Base-by-base conservation (phyloP, 2,797 vertebrate species). In the Gouania willdenowi region DNA sequence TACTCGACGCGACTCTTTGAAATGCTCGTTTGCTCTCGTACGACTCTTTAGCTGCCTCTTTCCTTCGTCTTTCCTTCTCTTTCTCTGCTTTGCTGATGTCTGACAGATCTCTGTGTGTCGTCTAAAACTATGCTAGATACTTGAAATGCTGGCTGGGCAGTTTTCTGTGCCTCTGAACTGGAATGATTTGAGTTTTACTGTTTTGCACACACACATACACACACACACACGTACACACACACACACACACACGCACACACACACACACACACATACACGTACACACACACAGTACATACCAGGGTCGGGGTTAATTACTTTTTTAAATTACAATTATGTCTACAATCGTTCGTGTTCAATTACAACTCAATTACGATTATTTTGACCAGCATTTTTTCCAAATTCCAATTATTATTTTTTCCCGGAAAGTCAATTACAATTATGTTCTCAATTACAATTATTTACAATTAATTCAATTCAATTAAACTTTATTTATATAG, bases 121-220 rank as follows among this genome's bases (percentile, higher is more conserved):
- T 84, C 54, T 46, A 50, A 74, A 79, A 65, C 59, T 66, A 77
- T 75, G 73, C 74, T 75, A 83, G 81, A 81, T 83, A 81, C 79
- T 71, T 82, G 71, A 81, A 86, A 77, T 69, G 77, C 79, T 81
- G 75, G 70, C 81, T 57, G 70, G 77, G 73, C 74, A 49, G 67
- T 64, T 75, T 70, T 72, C 50, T 54, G 66, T 82, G 84, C 83
- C 80, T 87, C 82, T 75, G 71, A 71, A 73, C 33, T 66, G 70
- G 71, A 83, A 76, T 69, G 67, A 71, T 69, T 71, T 71, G 42
- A 73, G 66, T 77, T 74, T 84, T 56, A 47, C 66, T 57, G 27
- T 79, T 30, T 83, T 83, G 76, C 65, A 82, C 73, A 74, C 56
- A 74, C 56, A 75, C 54, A 56, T 30, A 32, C 16, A 42, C 15